Evolutionary conservation across 1,140 invertebrate species (phyloP), one percentile per base, ranked within the genome.

Genomic region (Choristoneura fumiferana): DNA sequence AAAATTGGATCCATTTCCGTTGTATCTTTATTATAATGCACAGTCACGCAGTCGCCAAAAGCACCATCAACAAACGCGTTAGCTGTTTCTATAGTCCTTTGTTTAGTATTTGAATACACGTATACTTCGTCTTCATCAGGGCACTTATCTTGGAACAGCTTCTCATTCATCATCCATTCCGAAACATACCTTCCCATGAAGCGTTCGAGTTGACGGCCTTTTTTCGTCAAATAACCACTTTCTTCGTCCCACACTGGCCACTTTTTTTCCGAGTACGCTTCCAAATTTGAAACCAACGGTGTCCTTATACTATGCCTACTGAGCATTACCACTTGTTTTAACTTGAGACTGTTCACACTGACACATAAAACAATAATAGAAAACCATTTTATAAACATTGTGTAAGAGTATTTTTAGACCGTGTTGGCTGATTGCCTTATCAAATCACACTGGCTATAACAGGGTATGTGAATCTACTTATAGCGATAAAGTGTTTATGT

Each of bases 271-370:
- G 81, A 73, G 18, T 80, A 77, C 54, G 66, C 53, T 1, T 45
- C 45, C 8, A 86, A 63, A 22, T 71, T 70, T 52, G 73, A 73
- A 2, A 81, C 76, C 45, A 85, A 64, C 54, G 84, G 84, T 13
- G 77, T 79, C 34, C 84, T 58, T n/a, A 85, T 63, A 62, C 71
- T 78, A 61, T 87, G 84, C 55, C 84, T 72, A 15, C 81, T 86
- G 18, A 87, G 45, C 36, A 87, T 72, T 13, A 87, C 53, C 8
- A 86, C 78, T 78, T 83, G 76, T 62, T 83, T 63, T 29, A 87
- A 63, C 13, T 63, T 54, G 1, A 63, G 57, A 53, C 57, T 37
- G 10, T 59, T 15, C 15, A 35, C 55, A 54, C 40, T 22, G 10
- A 34, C 4, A 13, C 22, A 3, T 6, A 36, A 18, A 13, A 49